phyloP scores from a whole-genome alignment of 23 tunicate species.

The Styela clava region DNA sequence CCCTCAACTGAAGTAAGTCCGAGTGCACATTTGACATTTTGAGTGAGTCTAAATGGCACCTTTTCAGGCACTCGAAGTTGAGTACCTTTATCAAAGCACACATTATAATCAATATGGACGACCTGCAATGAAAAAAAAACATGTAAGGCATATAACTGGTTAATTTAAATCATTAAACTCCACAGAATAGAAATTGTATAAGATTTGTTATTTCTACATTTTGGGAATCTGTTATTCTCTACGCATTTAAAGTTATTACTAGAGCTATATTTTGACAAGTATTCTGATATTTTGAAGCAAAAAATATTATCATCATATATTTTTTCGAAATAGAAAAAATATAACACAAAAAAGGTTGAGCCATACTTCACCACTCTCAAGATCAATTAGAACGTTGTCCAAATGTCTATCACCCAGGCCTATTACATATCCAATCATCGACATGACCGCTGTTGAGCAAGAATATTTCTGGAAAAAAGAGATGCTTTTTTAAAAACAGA shows the following conservation, averaged over 20 bases:
- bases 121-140: constrained; percentile 47
- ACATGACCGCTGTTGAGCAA: constrained; percentile 96
- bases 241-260: no score
- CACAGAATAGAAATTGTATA: no score
- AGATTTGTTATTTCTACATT: no score
- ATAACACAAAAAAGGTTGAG: no score
- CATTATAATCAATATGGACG: constrained; percentile 99
- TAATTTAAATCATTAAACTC: no score
- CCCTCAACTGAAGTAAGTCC: constrained; percentile 91
- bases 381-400: constrained; percentile 93
- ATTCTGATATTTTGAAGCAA: no score
- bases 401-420: constrained; percentile 98
- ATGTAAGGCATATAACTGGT: no score
- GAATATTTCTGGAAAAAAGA: constrained; percentile 67
- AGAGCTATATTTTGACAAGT: no score
- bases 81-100: constrained; percentile 96
- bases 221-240: no score
- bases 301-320: no score
- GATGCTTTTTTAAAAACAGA: no score
- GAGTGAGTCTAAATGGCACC: constrained; percentile 94
- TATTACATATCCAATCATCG: constrained; percentile 97
- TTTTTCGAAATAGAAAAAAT: no score
- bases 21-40: constrained; percentile 75
- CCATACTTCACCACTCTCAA: constrained; percentile 89
- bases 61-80: constrained; percentile 91